Conservation (phyloP, 2,888 invertebrate genomes). For the Melanostoma mellinum region DNA sequence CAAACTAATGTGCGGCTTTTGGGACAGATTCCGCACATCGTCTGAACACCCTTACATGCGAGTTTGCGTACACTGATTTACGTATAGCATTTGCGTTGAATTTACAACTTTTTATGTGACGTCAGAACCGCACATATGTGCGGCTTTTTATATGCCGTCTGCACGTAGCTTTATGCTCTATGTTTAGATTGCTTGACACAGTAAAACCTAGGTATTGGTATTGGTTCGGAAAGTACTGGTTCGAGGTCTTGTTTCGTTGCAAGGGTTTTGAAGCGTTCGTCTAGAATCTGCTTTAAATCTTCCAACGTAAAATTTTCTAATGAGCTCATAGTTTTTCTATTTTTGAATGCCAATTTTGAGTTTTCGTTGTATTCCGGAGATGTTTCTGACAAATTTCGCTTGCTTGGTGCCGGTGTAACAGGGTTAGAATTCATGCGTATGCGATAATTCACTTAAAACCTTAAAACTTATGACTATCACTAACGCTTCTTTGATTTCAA, state of each 20-base stretch:
- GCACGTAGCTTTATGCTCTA: too few species aligned
- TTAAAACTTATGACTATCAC: neutral
- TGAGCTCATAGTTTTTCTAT: neutral
- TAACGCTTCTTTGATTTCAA: neutral
- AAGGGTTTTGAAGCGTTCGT: neutral
- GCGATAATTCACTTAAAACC: neutral
- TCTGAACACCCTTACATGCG: too few species aligned
- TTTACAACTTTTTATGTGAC: too few species aligned
- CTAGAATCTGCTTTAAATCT: slow-evolving; percentile 1
- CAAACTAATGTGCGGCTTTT: too few species aligned
- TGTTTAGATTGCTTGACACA: too few species aligned
- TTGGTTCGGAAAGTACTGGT: neutral
- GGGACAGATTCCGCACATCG: too few species aligned
- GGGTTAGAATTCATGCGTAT: slow-evolving; percentile 4
- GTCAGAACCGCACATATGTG: too few species aligned
- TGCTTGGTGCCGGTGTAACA: neutral
- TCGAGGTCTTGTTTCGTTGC: slow-evolving; percentile 14
- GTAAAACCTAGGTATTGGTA: too few species aligned
- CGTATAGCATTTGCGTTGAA: too few species aligned
- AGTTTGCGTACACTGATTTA: too few species aligned
- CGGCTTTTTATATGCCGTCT: too few species aligned
- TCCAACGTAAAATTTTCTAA: neutral
- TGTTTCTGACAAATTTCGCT: neutral
- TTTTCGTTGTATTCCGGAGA: neutral
- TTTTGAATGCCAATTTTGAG: neutral